Evolutionary conservation across 2,113 vertebrate species (phyloP).

Genomic region (Hyla sarda): DNA sequence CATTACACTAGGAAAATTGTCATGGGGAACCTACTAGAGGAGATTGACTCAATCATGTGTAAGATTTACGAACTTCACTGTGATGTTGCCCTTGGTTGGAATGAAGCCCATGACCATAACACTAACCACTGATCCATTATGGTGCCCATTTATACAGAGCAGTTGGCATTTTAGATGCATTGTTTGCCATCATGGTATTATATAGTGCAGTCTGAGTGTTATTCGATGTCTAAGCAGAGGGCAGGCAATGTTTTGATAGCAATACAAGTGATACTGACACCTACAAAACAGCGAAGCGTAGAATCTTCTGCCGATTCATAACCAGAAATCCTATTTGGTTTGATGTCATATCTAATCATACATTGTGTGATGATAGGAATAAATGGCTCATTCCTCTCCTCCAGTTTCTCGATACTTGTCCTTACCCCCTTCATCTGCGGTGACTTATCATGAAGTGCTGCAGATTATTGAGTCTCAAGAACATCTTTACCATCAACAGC

Average conservation of each 20-base stretch:
- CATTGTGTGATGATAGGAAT: conserved; percentile 48
- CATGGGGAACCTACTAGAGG: too few species aligned
- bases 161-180: not conserved
- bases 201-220: not conserved
- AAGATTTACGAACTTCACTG: too few species aligned
- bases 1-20: too few species aligned
- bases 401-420: conserved; percentile 34
- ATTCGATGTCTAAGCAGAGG: not conserved
- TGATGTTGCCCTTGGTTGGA: too few species aligned
- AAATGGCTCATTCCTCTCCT: conserved; percentile 41
- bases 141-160: not conserved
- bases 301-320: conserved; percentile 2
- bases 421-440: conserved; percentile 30
- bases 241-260: conserved; percentile 7
- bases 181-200: not conserved
- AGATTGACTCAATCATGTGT: too few species aligned
- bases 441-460: conserved; percentile 50
- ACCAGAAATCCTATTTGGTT: conserved; percentile 46
- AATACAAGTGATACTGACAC: not conserved
- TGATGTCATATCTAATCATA: conserved; percentile 54
- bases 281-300: not conserved
- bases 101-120: too few species aligned
- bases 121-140: not conserved
- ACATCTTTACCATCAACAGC: conserved; percentile 30
- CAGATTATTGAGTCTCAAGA: conserved; percentile 49